Conservation (phyloP, 2,888 invertebrate species). For the Acrobasis consociella region DNA sequence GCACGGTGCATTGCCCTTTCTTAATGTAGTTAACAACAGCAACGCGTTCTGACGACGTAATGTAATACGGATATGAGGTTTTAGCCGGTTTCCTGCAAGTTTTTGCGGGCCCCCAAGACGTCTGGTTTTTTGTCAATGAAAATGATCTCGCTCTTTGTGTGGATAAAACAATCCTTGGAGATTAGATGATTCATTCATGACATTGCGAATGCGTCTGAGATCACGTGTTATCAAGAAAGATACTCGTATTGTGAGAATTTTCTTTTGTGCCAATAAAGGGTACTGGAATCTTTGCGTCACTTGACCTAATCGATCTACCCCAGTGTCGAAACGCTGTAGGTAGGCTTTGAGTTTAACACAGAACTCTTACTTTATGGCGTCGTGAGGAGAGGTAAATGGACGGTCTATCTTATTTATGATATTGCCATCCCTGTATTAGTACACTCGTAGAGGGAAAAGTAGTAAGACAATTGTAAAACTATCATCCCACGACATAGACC, state of each 20-base stretch:
- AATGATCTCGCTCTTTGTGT: slow-evolving; percentile 50
- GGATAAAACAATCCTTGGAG: slow-evolving; percentile 43
- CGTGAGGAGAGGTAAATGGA: too few species aligned
- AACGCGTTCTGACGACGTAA: slow-evolving; percentile 23
- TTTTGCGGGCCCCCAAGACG: slow-evolving; percentile 50
- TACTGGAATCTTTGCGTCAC: slow-evolving; percentile 21
- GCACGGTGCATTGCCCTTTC: slow-evolving; percentile 22
- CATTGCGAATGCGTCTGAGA: slow-evolving; percentile 29
- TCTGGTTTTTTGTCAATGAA: slow-evolving; percentile 58
- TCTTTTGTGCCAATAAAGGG: slow-evolving; percentile 31
- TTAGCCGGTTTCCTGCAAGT: slow-evolving; percentile 28
- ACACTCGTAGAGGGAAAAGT: too few species aligned
- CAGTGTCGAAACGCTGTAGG: too few species aligned
- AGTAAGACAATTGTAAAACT: too few species aligned
- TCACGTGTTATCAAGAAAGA: slow-evolving; percentile 25
- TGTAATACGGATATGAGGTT: slow-evolving; percentile 27
- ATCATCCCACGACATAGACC: too few species aligned
- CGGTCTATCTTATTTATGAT: too few species aligned
- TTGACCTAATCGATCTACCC: not conserved
- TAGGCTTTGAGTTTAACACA: too few species aligned
- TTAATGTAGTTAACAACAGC: not conserved
- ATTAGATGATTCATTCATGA: slow-evolving; percentile 63
- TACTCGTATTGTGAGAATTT: slow-evolving; percentile 16
- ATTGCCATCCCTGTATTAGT: too few species aligned
- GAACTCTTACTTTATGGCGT: too few species aligned